Conservation (phyloP, 2,113 vertebrate species). For the Perccottus glenii region DNA sequence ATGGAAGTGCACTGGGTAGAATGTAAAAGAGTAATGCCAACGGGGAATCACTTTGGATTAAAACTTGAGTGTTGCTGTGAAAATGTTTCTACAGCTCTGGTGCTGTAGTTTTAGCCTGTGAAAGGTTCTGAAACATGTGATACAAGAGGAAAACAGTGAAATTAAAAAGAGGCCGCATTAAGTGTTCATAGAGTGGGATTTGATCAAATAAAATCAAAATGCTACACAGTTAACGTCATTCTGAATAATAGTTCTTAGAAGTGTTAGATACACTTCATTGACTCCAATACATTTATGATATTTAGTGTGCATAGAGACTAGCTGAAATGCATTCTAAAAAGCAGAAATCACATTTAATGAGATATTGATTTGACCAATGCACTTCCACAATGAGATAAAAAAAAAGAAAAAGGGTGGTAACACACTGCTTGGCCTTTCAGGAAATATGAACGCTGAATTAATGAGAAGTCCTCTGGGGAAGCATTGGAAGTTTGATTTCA, state of each 20-base stretch:
- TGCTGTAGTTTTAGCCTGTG: background rate
- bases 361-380: slow-evolving; percentile 28
- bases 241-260: too few relatives aligned
- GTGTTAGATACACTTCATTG: too few relatives aligned
- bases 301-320: background rate
- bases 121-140: background rate
- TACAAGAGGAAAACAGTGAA: too few relatives aligned
- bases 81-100: background rate
- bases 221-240: too few relatives aligned
- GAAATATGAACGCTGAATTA: slow-evolving; percentile 16
- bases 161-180: too few relatives aligned
- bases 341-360: slow-evolving; percentile 27
- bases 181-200: too few relatives aligned
- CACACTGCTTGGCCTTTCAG: slow-evolving; percentile 9
- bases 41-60: background rate
- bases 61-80: background rate
- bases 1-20: background rate
- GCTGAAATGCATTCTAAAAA: background rate
- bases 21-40: background rate
- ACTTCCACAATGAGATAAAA: slow-evolving; percentile 8
- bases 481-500: slow-evolving; percentile 13
- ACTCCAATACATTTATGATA: too few relatives aligned
- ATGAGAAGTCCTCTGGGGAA: slow-evolving; percentile 11
- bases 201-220: too few relatives aligned
- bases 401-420: background rate